Base-by-base conservation (phyloP, 2,888 invertebrate genomes). In the Drepana falcataria region DNA sequence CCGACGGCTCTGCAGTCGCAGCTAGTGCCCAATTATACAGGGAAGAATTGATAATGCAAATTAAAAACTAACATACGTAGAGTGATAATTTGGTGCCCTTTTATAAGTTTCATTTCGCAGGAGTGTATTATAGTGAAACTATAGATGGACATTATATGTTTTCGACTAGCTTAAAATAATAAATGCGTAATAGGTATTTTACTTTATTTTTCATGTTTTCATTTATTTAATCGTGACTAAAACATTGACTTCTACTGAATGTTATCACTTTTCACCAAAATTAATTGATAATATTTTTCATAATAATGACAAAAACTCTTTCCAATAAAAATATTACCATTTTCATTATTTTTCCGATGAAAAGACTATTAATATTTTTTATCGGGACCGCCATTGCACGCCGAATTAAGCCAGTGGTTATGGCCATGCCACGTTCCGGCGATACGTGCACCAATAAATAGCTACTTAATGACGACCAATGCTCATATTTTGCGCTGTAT, bases 21-120 rank as follows among this genome's bases (percentile, higher is more conserved):
- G 56, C 71, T 73, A 77, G 70, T 79, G 72, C 58, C 66, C 65
- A 57, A 69, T 67, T 60, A 63, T 63, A 66, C 63, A 65, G 57
- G 63, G 67, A 68, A 73, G 71, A 75, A 78, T 79, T 79, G 77
- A 79, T 78, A 79, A 77, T 74, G 71, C 74, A 73, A 60, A 76
- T 72, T 66, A 71, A 68, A 64, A 65, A 57, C 61, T 65, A 59
- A 71, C 68, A 71, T 65, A 71, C 71, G 69, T 73, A 73, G 73
- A 65, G 71, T 69, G 21, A 21, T 21, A 21, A 21, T 21, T 21
- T 21, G 21, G 21, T 21, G 21, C 0, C 21, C 21, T 21, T 21
- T 21, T 21, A 21, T 21, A 21, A 21, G 21, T 21, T 21, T 21
- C 21, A 21, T 21, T 21, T 21, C 21, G 21, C 21, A 21, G 21